Evolutionary conservation across 2,113 vertebrate species (phyloP).

Genomic region (Falcunculus frontatus): DNA sequence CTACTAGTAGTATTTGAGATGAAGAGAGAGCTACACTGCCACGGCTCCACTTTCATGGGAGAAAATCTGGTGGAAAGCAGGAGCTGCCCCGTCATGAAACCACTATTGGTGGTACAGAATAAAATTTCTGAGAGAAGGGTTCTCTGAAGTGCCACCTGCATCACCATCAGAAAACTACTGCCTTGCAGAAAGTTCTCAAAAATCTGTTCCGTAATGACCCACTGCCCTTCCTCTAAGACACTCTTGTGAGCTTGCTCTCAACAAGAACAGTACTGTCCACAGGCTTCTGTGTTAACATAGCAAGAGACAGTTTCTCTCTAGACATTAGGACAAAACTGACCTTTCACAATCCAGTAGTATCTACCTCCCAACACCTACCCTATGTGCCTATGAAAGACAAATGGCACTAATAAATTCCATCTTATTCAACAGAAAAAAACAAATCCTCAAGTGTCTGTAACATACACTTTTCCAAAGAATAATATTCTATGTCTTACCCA

Average conservation of each 20-base stretch:
- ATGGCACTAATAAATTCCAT: not conserved
- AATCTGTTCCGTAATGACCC: not conserved
- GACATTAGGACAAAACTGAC: not conserved
- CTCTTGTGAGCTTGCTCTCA: not conserved
- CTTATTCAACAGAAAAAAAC: not conserved
- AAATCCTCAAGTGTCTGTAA: not conserved
- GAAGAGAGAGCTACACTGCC: not conserved
- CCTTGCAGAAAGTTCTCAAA: not conserved
- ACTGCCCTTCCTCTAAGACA: not conserved
- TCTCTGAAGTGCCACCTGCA: not conserved
- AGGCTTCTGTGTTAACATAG: not conserved
- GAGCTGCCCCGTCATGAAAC: not conserved
- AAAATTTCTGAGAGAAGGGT: not conserved
- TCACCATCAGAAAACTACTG: not conserved
- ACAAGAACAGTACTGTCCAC: not conserved
- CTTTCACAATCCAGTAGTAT: not conserved
- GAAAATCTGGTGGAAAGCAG: not conserved
- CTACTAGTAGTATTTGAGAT: not conserved
- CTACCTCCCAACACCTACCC: not conserved
- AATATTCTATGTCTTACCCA: not conserved
- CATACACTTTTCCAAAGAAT: not conserved
- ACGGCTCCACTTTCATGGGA: accelerated
- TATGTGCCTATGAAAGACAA: not conserved
- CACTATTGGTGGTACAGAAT: not conserved
- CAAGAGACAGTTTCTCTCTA: not conserved